Evolutionary conservation across 2,888 invertebrate genomes (phyloP).

Genomic region (Tubiluchus corallicola): DNA sequence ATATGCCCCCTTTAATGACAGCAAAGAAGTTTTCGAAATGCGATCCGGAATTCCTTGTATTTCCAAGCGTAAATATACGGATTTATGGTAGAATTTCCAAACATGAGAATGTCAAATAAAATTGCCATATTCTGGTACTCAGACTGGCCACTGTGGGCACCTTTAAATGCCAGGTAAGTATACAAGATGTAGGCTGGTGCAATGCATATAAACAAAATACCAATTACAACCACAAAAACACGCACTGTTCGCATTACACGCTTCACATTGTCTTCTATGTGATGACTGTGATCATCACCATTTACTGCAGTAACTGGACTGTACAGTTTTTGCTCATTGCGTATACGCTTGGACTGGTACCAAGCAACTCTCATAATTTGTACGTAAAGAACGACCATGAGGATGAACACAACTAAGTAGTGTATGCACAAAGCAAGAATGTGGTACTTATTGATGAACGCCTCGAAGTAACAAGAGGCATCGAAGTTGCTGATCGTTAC

Average conservation of each 20-base stretch:
- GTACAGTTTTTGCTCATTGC: background rate
- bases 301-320: background rate
- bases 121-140: background rate
- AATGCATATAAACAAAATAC: background rate
- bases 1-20: no score
- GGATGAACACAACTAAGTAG: background rate
- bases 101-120: background rate
- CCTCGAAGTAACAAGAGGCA: background rate
- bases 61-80: background rate
- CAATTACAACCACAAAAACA: background rate
- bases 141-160: background rate
- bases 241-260: background rate
- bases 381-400: slow-evolving; percentile 1
- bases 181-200: background rate
- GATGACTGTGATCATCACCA: no score
- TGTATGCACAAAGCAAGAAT: background rate
- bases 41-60: slow-evolving; percentile 1
- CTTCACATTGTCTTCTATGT: background rate
- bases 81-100: background rate
- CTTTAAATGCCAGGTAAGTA: background rate
- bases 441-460: slow-evolving; percentile 1
- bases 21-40: background rate
- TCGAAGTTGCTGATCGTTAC: background rate
- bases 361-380: background rate
- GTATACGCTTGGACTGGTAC: background rate